Evolutionary conservation across 2,797 vertebrate species (phyloP), one percentile per base, ranked within the genome.

Genomic region (Saguinus oedipus): DNA sequence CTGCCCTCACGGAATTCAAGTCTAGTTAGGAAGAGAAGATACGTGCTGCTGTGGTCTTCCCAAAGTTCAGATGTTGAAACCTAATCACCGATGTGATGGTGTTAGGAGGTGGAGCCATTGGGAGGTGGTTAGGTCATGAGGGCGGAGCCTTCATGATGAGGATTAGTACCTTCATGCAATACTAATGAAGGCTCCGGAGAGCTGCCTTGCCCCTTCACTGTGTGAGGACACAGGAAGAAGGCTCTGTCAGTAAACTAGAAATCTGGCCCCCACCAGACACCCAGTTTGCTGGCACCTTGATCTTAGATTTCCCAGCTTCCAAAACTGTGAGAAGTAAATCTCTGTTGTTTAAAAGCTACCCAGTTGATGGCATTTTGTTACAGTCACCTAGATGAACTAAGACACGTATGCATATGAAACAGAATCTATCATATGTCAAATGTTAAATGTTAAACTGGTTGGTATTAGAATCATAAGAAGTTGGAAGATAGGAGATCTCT

Each of bases 1-100:
- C 48, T 91, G 55, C 78, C 88, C 78, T 96, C 55, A 9, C 74
- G 39, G 42, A 81, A 24, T 15, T 12, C 20, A 80, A 61, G 19
- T 81, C 36, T 90, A 7, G 2, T 48, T 55, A 27, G 70, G 39
- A 94, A 93, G 80, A 79, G 42, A 88, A 85, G 64, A 44, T 33
- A 20, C 5, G 10, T 36, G 0, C 4, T n/a, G 0, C 4, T 7
- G 1, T 53, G 9, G 39, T 42, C 82, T 55, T 39, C 33, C 7
- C 24, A 8, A 33, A 33, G 74, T 24, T 86, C 42, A 14, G 15
- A 9, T 46, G 19, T 74, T 39, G 27, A 85, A 27, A 55, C 19
- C 70, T 26, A 39, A 20, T n/a, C 61, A 36, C 22, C 4, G 26
- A 4, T n/a, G 50, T 36, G 78, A 24, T 55, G n/a, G 78, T 80